phyloP scores from a whole-genome alignment of 1,140 invertebrate genomes.

The Aphelenchoides besseyi region DNA sequence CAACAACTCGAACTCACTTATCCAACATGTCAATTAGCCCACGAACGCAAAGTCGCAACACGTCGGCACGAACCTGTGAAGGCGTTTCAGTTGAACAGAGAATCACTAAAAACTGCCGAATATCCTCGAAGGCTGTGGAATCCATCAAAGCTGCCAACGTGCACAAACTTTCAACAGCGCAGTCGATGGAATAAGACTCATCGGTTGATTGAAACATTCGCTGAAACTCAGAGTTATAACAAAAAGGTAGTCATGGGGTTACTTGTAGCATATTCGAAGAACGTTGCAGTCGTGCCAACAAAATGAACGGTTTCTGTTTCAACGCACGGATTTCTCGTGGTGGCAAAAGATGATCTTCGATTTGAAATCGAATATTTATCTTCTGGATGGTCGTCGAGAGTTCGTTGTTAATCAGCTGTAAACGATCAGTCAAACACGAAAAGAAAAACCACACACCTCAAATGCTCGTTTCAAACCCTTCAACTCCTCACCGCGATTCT shows the following conservation, averaged over 20 bases:
- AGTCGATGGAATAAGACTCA: not conserved
- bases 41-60: constrained; percentile 9
- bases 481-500: not conserved
- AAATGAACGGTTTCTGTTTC: constrained; percentile 6
- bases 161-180: not conserved
- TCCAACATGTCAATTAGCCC: not conserved
- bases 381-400: not conserved
- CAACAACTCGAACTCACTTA: not conserved
- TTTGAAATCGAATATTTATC: not conserved
- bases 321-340: not conserved
- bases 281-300: constrained; percentile 2
- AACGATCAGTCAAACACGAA: not conserved
- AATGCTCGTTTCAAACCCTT: not conserved
- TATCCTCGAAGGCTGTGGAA: constrained; percentile 3
- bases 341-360: not conserved
- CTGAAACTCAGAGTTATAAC: not conserved
- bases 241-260: too few species aligned
- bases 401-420: constrained; percentile 3
- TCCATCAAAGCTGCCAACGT: constrained; percentile 10
- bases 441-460: not conserved
- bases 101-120: constrained; percentile 12
- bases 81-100: constrained; percentile 10
- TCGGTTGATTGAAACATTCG: not conserved
- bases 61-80: not conserved
- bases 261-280: not conserved